phyloP scores from a whole-genome alignment of 2,888 invertebrate genomes.

The Acanthoscelides obtectus region DNA sequence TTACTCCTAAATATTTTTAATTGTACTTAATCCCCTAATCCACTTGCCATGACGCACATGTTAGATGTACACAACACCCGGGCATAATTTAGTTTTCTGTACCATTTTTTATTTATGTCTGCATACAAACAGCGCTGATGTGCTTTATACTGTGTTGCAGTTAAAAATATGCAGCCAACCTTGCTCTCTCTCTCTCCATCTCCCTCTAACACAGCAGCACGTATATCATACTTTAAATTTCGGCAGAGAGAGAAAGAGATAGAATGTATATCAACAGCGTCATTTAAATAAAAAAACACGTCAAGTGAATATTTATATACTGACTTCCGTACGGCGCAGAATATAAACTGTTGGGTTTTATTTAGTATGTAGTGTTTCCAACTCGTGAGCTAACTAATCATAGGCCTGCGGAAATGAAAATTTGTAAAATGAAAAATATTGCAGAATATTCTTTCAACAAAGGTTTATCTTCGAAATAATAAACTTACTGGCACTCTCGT shows the following conservation, averaged over 20 bases:
- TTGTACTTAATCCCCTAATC: background rate
- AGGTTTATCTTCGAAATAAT: no score
- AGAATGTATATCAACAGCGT: background rate
- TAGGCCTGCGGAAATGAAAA: background rate
- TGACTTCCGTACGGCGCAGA: background rate
- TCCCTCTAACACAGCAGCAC: no score
- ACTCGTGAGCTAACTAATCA: background rate
- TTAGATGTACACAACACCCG: background rate
- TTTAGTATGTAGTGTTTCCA: background rate
- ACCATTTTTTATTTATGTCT: background rate
- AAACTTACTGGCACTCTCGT: no score
- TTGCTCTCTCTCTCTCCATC: no score
- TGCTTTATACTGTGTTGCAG: background rate
- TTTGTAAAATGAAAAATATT: no score
- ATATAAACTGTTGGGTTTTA: background rate
- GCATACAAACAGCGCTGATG: background rate
- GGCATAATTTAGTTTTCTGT: background rate
- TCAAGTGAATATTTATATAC: background rate
- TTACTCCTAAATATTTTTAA: no score
- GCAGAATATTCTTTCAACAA: no score
- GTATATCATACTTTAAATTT: no score
- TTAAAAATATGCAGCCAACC: background rate
- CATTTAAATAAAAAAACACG: background rate
- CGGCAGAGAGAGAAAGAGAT: background rate
- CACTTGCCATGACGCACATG: background rate